A percentile compares a stretch with the other conserved stretches of the same genome.
phyloP scores from a whole-genome alignment of 1,140 invertebrate genomes.

The Sweltsa coloradensis region DNA sequence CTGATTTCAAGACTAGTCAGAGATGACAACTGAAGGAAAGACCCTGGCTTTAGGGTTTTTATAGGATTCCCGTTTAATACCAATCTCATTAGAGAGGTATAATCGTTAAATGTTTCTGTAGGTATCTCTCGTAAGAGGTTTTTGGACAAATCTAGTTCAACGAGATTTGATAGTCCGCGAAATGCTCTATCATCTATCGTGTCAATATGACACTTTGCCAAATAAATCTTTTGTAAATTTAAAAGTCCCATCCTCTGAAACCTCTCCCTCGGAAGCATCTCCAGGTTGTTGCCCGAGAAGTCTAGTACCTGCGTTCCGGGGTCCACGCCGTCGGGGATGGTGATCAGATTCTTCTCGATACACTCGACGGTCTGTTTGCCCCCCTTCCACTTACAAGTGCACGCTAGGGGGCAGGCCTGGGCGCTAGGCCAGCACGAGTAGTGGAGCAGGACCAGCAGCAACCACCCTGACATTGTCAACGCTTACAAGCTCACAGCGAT shows the following conservation, averaged over 20 bases:
- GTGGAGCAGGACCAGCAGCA: constrained; percentile 2
- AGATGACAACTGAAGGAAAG: constrained; percentile 61
- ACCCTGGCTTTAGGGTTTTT: constrained; percentile 47
- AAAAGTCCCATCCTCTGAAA: constrained; percentile 65
- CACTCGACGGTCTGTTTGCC: constrained; percentile 85
- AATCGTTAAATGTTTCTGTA: constrained; percentile 59
- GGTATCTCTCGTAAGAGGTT: constrained; percentile 68
- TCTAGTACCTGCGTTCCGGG: constrained; percentile 82
- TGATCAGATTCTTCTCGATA: constrained; percentile 54
- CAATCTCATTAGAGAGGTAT: constrained; percentile 66
- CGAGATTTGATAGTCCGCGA: constrained; percentile 69
- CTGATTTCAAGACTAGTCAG: constrained; percentile 71
- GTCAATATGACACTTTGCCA: constrained; percentile 60
- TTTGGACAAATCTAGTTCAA: constrained; percentile 75
- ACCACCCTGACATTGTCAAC: constrained; percentile 1
- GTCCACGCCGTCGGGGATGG: constrained; percentile 68
- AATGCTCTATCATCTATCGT: constrained; percentile 68
- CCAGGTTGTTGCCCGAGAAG: constrained; percentile 67
- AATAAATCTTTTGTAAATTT: constrained; percentile 78
- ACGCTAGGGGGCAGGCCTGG: constrained; percentile 55
- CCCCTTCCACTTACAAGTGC: constrained; percentile 82
- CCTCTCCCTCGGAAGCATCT: constrained; percentile 56
- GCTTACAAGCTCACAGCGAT: no score
- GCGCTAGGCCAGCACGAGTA: constrained; percentile 13
- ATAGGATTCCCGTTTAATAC: constrained; percentile 72